phyloP scores from a whole-genome alignment of 2,888 invertebrate genomes.

The Chloroclystis v-ata region DNA sequence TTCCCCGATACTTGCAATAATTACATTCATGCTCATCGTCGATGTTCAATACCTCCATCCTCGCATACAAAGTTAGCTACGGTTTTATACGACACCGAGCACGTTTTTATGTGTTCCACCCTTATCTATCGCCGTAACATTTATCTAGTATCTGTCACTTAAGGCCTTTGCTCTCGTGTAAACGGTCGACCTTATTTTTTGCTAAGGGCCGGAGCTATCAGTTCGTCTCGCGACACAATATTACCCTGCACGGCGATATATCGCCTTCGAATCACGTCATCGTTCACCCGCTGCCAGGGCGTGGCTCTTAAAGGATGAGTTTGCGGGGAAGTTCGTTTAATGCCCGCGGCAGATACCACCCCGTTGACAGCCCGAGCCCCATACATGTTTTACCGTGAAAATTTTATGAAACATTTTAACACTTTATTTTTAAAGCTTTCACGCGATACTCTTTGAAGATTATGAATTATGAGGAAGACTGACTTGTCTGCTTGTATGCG shows the following conservation, averaged over 20 bases:
- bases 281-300: conserved; percentile 58
- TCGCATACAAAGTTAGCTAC: conserved; percentile 36
- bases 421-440: conserved; percentile 14
- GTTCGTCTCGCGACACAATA: conserved; percentile 67
- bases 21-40: conserved; percentile 49
- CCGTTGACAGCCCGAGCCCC: conserved; percentile 36
- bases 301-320: conserved; percentile 54
- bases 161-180: conserved; percentile 72
- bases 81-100: conserved; percentile 45
- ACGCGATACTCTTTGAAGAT: conserved; percentile 4
- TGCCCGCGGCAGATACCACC: conserved; percentile 43
- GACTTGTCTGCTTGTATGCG: not conserved
- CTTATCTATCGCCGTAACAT: conserved; percentile 71
- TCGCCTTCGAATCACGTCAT: conserved; percentile 69
- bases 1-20: conserved; percentile 59
- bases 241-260: conserved; percentile 69
- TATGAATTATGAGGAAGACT: conserved; percentile 1
- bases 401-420: conserved; percentile 28
- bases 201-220: conserved; percentile 68
- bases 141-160: conserved; percentile 76
- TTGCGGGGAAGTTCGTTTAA: conserved; percentile 48
- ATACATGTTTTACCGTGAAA: conserved; percentile 28
- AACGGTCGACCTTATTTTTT: conserved; percentile 75
- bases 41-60: conserved; percentile 33
- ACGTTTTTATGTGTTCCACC: conserved; percentile 55